Evolutionary conservation across 2,888 invertebrate species (phyloP).

Genomic region (Noctua janthina): DNA sequence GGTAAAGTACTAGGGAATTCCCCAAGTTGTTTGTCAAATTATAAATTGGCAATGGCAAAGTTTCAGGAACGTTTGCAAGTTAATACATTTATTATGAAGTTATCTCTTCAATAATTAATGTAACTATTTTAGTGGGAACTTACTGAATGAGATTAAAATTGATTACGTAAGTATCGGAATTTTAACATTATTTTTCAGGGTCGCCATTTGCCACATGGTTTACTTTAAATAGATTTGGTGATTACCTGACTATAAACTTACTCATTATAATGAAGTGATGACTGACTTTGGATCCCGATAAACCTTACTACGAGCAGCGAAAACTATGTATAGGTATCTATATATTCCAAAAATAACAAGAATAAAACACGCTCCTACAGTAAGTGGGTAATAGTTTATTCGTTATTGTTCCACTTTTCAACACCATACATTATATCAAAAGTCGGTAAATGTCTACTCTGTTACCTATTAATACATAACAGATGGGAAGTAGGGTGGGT

Average conservation of each 20-base stretch:
- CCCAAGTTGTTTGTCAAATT: constrained; percentile 30
- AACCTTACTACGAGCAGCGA: neutral
- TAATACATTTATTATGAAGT: constrained; percentile 5
- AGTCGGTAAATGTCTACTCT: constrained; percentile 29
- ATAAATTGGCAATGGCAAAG: constrained; percentile 25
- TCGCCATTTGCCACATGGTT: neutral
- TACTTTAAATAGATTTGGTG: neutral
- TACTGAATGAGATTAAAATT: neutral
- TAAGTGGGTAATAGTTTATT: constrained; percentile 50
- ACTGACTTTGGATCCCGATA: neutral
- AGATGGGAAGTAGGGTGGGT: neutral
- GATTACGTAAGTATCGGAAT: neutral
- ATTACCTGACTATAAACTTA: neutral
- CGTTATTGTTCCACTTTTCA: constrained; percentile 42
- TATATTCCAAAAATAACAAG: neutral
- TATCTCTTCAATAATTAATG: constrained; percentile 2
- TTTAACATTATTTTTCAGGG: neutral
- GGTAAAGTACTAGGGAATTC: neutral
- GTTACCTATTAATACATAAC: constrained; percentile 8
- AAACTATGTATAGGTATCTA: neutral
- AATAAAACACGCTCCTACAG: constrained; percentile 38
- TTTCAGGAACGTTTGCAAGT: constrained; percentile 32
- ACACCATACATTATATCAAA: constrained; percentile 49
- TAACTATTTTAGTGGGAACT: constrained; percentile 8
- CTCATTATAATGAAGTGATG: neutral